phyloP scores from a whole-genome alignment of 2,888 invertebrate species.

The Sinotaia quadrata region DNA sequence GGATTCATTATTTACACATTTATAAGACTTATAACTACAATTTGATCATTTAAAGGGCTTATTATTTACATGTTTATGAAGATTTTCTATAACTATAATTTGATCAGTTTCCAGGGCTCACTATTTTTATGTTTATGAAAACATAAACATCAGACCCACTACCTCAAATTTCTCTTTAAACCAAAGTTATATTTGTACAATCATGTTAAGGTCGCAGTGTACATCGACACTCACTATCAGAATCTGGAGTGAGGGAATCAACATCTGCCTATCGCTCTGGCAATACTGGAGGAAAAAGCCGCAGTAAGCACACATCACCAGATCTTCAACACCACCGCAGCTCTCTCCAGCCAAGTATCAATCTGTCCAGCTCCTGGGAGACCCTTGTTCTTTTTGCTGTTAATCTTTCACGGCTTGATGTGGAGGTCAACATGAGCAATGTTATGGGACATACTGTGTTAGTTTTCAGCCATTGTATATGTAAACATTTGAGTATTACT shows the following conservation, averaged over 20 bases:
- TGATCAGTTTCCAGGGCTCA: too few species aligned
- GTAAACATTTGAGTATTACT: too few species aligned
- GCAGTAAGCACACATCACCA: conserved; percentile 31
- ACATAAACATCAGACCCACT: too few species aligned
- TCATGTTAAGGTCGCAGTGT: conserved; percentile 4
- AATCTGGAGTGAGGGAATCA: not conserved
- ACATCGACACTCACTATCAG: not conserved
- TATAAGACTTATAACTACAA: too few species aligned
- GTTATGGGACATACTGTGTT: conserved; percentile 98
- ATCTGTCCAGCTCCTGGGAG: conserved; percentile 82
- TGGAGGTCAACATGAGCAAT: conserved; percentile 99
- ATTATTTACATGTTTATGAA: too few species aligned
- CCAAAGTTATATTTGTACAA: too few species aligned
- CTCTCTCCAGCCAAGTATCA: conserved; percentile 30
- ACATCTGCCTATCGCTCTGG: not conserved
- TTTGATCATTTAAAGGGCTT: too few species aligned
- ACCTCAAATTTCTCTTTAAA: too few species aligned
- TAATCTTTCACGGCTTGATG: conserved; percentile 94
- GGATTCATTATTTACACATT: too few species aligned
- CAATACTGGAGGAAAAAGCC: not conserved
- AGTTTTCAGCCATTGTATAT: too few species aligned
- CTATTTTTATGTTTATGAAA: too few species aligned
- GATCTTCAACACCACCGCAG: conserved; percentile 33
- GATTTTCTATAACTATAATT: too few species aligned
- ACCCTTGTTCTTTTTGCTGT: conserved; percentile 95